Evolutionary conservation across 2,797 vertebrate genomes (phyloP).

Genomic region (Hippoglossus hippoglossus): DNA sequence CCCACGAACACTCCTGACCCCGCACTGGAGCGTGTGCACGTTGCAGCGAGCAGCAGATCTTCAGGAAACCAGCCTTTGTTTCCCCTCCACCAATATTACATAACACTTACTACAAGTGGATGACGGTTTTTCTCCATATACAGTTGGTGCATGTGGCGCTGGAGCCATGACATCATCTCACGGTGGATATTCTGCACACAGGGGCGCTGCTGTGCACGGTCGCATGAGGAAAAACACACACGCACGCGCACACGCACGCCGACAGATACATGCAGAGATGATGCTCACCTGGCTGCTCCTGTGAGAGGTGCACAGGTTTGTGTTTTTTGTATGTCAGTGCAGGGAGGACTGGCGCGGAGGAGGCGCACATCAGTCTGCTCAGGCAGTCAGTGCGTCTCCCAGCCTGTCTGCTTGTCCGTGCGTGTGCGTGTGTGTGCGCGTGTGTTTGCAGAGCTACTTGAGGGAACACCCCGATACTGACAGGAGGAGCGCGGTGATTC

Average conservation of each 20-base stretch:
- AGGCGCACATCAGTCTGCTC: slow-evolving; percentile 30
- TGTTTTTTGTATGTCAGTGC: background rate
- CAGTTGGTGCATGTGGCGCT: slow-evolving; percentile 74
- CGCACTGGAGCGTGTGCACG: slow-evolving; percentile 20
- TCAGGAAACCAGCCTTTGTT: slow-evolving; percentile 64
- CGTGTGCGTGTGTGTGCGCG: background rate
- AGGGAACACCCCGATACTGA: slow-evolving; percentile 75
- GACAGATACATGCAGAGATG: slow-evolving; percentile 21
- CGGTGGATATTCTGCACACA: slow-evolving; percentile 28
- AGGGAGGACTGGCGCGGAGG: slow-evolving; percentile 32
- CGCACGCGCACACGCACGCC: slow-evolving; percentile 34
- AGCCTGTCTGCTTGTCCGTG: background rate
- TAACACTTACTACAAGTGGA: slow-evolving; percentile 81
- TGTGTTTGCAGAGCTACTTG: slow-evolving; percentile 19
- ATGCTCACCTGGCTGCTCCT: slow-evolving; percentile 56
- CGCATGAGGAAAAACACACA: background rate
- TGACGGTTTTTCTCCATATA: slow-evolving; percentile 60
- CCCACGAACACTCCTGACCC: slow-evolving; percentile 15
- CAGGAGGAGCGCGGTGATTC: slow-evolving; percentile 15
- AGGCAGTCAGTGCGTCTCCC: slow-evolving; percentile 21
- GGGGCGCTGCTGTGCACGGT: slow-evolving; percentile 61
- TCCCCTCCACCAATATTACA: slow-evolving; percentile 69
- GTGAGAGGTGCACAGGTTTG: too few species aligned
- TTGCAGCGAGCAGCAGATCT: slow-evolving; percentile 42
- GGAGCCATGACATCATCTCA: slow-evolving; percentile 85